Evolutionary conservation across 2,888 invertebrate species (phyloP).

Genomic region (Campaea margaritaria): DNA sequence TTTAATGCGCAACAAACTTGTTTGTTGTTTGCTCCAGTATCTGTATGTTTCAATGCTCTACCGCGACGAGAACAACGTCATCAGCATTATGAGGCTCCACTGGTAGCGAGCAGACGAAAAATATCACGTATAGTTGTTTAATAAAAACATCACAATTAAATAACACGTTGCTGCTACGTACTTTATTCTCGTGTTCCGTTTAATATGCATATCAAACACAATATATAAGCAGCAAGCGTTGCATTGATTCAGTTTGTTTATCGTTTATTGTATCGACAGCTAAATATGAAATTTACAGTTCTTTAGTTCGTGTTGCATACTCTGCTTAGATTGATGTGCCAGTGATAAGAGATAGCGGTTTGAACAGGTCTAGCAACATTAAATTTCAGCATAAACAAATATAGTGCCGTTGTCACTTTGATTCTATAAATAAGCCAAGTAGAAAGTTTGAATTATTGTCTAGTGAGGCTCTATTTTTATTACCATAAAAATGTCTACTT

Average conservation of each 20-base stretch:
- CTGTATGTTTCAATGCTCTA: slow-evolving; percentile 37
- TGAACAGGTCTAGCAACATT: background rate
- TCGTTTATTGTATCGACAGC: slow-evolving; percentile 42
- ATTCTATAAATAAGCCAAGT: slow-evolving; percentile 3
- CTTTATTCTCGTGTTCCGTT: slow-evolving; percentile 24
- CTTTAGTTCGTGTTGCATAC: slow-evolving; percentile 50
- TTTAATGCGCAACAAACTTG: slow-evolving; percentile 66
- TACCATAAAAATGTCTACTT: too few species aligned
- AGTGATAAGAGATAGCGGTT: slow-evolving; percentile 46
- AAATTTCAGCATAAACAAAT: background rate
- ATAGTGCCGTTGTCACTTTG: slow-evolving; percentile 1
- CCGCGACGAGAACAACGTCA: slow-evolving; percentile 20
- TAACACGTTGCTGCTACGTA: slow-evolving; percentile 19
- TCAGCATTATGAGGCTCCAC: slow-evolving; percentile 24
- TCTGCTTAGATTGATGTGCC: slow-evolving; percentile 47
- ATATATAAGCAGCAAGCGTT: slow-evolving; percentile 23
- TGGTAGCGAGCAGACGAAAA: slow-evolving; percentile 15
- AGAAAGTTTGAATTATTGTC: background rate
- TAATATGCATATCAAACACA: slow-evolving; percentile 21
- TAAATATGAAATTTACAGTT: slow-evolving; percentile 48
- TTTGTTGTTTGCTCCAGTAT: slow-evolving; percentile 53
- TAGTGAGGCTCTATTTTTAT: background rate
- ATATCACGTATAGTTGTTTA: slow-evolving; percentile 20
- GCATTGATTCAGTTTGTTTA: slow-evolving; percentile 42
- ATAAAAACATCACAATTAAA: slow-evolving; percentile 19